Percentiles rank a stretch among this genome's conserved stretches.
These are phyloP conservation scores for Noctuana brunneofusca DNA, from an alignment of 2,888 invertebrate genomes.

Conservation along the genomic window DNA sequence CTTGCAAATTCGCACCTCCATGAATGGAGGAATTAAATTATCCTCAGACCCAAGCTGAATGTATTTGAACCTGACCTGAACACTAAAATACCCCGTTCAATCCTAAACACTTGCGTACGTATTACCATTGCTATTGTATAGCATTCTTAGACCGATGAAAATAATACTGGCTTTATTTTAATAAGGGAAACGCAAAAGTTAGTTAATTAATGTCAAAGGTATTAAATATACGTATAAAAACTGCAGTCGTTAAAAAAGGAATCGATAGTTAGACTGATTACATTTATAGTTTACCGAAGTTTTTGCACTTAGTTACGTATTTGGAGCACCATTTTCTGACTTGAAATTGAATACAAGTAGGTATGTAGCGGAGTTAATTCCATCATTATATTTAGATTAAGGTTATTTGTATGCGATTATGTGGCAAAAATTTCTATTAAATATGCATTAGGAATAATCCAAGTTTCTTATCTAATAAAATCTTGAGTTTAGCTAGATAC, in stretches of 20 bases:
- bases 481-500: too few species aligned
- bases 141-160: background rate
- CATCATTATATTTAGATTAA: background rate
- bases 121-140: background rate
- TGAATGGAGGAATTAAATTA: conserved; percentile 79
- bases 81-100: conserved; percentile 40
- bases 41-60: conserved; percentile 62
- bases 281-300: background rate
- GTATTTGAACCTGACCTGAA: conserved; percentile 63
- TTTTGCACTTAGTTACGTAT: too few species aligned
- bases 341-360: too few species aligned
- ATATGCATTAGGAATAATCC: background rate
- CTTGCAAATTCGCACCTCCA: conserved; percentile 80
- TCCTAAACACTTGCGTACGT: background rate
- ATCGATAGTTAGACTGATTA: conserved; percentile 2
- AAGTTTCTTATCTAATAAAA: too few species aligned
- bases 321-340: too few species aligned
- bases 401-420: background rate
- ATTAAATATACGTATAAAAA: background rate
- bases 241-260: background rate
- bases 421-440: too few species aligned
- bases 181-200: background rate
- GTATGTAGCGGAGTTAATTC: background rate
- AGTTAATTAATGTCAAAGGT: background rate
- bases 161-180: background rate